Evolutionary conservation across 2,797 vertebrate species (phyloP), one percentile per base, ranked within the genome.

Genomic region (Chelmon rostratus): DNA sequence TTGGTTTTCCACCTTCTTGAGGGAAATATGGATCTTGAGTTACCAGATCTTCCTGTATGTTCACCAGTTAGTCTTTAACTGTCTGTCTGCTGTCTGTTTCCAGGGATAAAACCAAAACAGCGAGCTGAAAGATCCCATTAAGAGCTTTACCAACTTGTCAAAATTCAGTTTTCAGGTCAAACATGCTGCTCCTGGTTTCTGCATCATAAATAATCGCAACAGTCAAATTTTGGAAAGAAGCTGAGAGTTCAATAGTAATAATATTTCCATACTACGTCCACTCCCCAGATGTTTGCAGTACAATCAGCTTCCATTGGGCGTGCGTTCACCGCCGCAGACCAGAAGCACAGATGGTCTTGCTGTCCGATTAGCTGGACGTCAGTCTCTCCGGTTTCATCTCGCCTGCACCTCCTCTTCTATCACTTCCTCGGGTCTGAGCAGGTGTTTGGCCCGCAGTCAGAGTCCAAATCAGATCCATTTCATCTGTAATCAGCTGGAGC

Each of bases 401-500:
- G 6, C 71, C 67, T 63, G 52, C 63, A 3, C 77, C 83, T 86
- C 89, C 85, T 79, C 78, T 58, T 77, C 74, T 72, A 65, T 85
- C 72, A 19, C 76, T 59, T 80, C 82, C 65, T 69, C 73, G 25
- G 83, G 88, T 82, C 76, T 76, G 86, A 91, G 90, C 93, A 94
- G 92, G 92, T 94, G 92, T 94, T 92, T 92, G 90, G 90, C 91
- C 86, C 18, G 46, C 81, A 88, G 91, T 90, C 88, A 88, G 84
- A 74, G 78, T 81, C 79, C 83, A 86, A 89, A 92, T 92, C 90
- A 90, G 88, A 93, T 93, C 89, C 83, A 89, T 92, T 94, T 93
- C 84, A 90, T 92, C 90, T 87, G 85, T 94, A 94, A 93, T 92
- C 90, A 93, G 89, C 90, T 89, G 90, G 78, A 91, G 93, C 87